These are phyloP conservation scores for Ryuthela nishihirai DNA, from an alignment of 2,888 invertebrate genomes.

Conservation along the genomic window DNA sequence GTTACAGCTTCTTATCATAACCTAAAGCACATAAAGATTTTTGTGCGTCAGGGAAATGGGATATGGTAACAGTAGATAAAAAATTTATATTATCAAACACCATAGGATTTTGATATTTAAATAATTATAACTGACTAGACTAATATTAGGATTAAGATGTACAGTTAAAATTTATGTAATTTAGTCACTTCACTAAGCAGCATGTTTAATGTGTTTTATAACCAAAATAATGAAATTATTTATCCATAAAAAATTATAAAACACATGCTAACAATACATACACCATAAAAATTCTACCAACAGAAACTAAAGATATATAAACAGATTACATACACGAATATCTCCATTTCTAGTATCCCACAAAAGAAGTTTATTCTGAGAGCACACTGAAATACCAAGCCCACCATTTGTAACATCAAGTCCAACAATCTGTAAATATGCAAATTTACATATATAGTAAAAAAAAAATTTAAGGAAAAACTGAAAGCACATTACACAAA, in stretches of 20 bases:
- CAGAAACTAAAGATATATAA: neutral
- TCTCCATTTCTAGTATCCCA: slow-evolving; percentile 64
- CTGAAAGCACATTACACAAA: neutral
- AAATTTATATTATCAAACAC: too few species aligned
- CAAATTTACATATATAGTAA: neutral
- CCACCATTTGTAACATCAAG: slow-evolving; percentile 61
- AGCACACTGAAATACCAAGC: slow-evolving; percentile 61
- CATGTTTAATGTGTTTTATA: neutral
- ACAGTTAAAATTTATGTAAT: too few species aligned
- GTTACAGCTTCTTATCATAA: too few species aligned
- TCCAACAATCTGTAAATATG: slow-evolving; percentile 54
- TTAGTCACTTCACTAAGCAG: neutral
- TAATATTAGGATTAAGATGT: too few species aligned
- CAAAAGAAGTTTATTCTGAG: slow-evolving; percentile 58
- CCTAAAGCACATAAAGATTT: too few species aligned
- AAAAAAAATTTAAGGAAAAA: neutral
- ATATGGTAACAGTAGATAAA: too few species aligned
- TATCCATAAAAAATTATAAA: neutral
- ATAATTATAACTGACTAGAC: too few species aligned
- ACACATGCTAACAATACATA: too few species aligned
- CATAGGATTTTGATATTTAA: too few species aligned
- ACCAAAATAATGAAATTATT: neutral
- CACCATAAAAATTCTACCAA: neutral
- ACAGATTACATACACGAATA: slow-evolving; percentile 50
- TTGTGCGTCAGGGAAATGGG: too few species aligned